Conservation (phyloP, 2,888 invertebrate genomes). For the Drosophila basisetae region DNA sequence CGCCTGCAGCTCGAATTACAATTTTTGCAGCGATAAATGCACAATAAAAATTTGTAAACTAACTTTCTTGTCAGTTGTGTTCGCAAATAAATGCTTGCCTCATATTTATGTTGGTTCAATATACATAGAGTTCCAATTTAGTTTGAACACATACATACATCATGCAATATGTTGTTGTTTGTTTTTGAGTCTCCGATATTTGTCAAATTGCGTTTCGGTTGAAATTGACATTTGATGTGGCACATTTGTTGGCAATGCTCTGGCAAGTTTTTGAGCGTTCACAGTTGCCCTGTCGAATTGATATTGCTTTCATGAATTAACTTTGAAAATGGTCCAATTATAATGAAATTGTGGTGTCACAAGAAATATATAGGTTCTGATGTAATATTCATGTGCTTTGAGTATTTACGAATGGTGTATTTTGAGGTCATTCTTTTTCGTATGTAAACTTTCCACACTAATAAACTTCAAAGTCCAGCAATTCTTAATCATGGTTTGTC, state of each 20-base stretch:
- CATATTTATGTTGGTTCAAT: conserved; percentile 35
- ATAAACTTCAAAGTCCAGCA: neutral
- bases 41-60: conserved; percentile 43
- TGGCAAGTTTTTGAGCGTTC: conserved; percentile 25
- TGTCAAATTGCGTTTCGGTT: conserved; percentile 49
- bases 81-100: conserved; percentile 27
- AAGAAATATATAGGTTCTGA: neutral
- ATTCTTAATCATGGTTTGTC: neutral
- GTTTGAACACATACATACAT: conserved; percentile 4
- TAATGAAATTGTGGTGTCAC: neutral
- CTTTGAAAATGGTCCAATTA: conserved; percentile 5
- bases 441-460: neutral
- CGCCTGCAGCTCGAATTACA: conserved; percentile 43
- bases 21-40: conserved; percentile 39
- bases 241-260: conserved; percentile 48
- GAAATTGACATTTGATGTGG: conserved; percentile 67
- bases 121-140: conserved; percentile 14
- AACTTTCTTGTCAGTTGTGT: conserved; percentile 30
- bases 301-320: conserved; percentile 2
- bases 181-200: conserved; percentile 32
- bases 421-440: neutral
- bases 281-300: conserved; percentile 26
- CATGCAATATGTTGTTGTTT: conserved; percentile 1
- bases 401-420: conserved; percentile 2
- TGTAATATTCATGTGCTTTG: neutral